These are phyloP conservation scores for Oostethus manadensis DNA, from an alignment of 2,113 vertebrate species.

Conservation along the genomic window DNA sequence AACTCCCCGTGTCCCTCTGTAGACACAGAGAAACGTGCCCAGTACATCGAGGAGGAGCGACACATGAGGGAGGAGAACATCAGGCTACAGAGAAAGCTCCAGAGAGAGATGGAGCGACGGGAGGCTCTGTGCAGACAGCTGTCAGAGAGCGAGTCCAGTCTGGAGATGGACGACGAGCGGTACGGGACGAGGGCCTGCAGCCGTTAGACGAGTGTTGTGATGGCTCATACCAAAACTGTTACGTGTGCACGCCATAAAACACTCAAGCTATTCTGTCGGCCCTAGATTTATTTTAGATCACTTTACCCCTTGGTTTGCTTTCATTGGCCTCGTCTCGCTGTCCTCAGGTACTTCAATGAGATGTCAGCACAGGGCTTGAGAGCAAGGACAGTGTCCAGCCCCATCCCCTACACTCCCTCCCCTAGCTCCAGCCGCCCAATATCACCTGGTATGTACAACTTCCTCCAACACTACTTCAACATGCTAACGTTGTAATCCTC, in stretches of 20 bases:
- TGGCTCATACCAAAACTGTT: not conserved
- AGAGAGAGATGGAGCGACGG: conserved; percentile 96
- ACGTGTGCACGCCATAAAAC: too few relatives aligned
- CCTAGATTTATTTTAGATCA: not conserved
- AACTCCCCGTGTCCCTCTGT: conserved; percentile 22
- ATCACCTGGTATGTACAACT: conserved; percentile 84
- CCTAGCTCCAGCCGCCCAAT: conserved; percentile 98
- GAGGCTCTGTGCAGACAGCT: conserved; percentile 95
- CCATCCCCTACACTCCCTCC: conserved; percentile 96
- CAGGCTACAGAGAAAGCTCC: conserved; percentile 92
- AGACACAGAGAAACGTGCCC: conserved; percentile 98
- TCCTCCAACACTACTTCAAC: not conserved
- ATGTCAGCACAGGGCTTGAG: conserved; percentile 98
- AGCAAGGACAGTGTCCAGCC: conserved; percentile 97
- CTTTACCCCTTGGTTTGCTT: not conserved
- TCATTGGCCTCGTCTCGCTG: not conserved
- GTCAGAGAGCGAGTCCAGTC: conserved; percentile 96
- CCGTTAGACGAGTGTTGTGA: not conserved
- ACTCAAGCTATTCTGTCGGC: too few relatives aligned
- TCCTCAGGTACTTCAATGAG: conserved; percentile 94
- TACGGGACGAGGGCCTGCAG: conserved; percentile 3
- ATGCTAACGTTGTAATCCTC: too few relatives aligned
- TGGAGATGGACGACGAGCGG: conserved; percentile 99
- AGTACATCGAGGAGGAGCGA: conserved; percentile 96
- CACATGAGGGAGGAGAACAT: conserved; percentile 99